Evolutionary conservation across 92 coral and sea anemone genomes (phyloP), one percentile per base, ranked within the genome.

Genomic region (Palythoa caribaeorum): DNA sequence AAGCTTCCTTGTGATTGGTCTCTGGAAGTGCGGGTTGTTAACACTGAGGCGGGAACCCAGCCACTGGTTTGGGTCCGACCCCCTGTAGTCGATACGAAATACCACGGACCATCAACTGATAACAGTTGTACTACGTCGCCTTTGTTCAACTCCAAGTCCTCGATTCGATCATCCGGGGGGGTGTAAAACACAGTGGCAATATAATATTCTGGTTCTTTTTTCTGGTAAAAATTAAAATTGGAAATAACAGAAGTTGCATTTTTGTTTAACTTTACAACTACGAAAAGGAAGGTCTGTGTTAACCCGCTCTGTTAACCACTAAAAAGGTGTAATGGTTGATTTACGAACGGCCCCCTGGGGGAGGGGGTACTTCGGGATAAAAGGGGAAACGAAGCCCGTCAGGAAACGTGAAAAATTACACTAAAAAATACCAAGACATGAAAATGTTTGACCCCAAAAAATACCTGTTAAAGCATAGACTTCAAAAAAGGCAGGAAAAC

Each of bases 81-180:
- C 54, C 92, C 93, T 9, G 78, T 88, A 0, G 94, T 91, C 15
- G 94, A 93, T 6, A 94, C 98, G 47, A 91, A 93, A 53, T 88
- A 92, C 96, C 98, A 95, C 16, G 90, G 73, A 15, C 98, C 96
- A 70, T 93, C 98, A 38, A 92, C 94, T 5, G 92, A 65, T 39
- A 95, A 81, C n/a, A 93, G 87, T 40, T 93, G 91, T 39, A 96
- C 99, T 14, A 88, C 87, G 38, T 91, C 94, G 2, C 97, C 98
- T 19, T 90, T 90, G 48, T 90, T 55, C 39, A 96, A 79, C 38
- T 90, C 90, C 62, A 96, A 75, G 88, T 93, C 99, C 69, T 96
- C 96, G 16, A 71, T 72, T 59, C 98, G 92, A 51, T 96, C 98
- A 63, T 80, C 50, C 9, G 96, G 94, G 72, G 92, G 93, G 2